A percentile compares a stretch with the other conserved stretches of the same genome.
Evolutionary conservation across 1,140 invertebrate species (phyloP).

Genomic region (Anastrepha obliqua): DNA sequence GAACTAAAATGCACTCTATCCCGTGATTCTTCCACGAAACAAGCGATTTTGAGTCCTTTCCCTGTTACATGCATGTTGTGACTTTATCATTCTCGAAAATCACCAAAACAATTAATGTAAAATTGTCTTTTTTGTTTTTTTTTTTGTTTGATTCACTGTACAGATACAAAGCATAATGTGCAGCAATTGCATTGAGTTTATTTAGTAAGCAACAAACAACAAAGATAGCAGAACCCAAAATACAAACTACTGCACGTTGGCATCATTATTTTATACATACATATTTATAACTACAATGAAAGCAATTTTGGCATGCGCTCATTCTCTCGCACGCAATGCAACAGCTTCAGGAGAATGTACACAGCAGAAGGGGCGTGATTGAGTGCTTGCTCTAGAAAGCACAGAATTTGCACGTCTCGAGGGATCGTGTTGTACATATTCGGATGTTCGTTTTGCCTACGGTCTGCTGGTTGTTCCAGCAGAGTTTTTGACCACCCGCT

Average conservation of each 20-base stretch:
- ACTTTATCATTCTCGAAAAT: constrained; percentile 39
- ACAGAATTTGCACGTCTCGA: constrained; percentile 21
- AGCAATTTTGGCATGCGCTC: constrained; percentile 27
- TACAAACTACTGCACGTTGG: constrained; percentile 34
- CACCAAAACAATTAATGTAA: neutral
- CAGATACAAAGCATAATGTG: neutral
- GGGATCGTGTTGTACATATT: neutral
- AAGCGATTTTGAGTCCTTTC: neutral
- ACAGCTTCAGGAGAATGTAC: neutral
- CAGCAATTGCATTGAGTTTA: neutral
- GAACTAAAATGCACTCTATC: neutral
- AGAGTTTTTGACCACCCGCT: neutral
- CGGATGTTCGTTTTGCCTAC: neutral
- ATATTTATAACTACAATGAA: neutral
- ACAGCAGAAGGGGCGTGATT: neutral
- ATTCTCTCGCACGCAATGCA: neutral
- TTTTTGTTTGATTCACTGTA: neutral
- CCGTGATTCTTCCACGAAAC: constrained; percentile 31
- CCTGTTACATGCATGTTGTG: neutral
- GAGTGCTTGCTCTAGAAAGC: neutral
- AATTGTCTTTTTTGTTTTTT: neutral
- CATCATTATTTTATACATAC: constrained; percentile 8
- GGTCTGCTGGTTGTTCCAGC: neutral
- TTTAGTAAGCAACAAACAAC: neutral
- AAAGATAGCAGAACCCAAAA: neutral